A percentile compares a stretch with the other conserved stretches of the same genome.
phyloP scores from a whole-genome alignment of 2,113 vertebrate genomes.

The Platichthys stellatus region DNA sequence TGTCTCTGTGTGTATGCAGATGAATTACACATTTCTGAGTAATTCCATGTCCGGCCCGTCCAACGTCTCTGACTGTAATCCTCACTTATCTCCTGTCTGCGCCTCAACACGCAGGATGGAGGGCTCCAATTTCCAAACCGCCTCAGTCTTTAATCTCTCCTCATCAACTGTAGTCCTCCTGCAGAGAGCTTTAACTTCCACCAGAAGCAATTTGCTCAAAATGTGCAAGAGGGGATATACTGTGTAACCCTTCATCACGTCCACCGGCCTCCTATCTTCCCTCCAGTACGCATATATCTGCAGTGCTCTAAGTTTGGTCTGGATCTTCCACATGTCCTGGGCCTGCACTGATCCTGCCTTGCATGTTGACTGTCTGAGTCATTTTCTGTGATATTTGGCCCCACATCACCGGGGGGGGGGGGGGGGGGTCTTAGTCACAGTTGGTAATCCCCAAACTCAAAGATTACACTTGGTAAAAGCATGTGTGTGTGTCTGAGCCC shows the following conservation, averaged over 20 bases:
- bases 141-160: conserved; percentile 47
- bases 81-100: conserved; percentile 42
- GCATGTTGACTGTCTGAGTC: conserved; percentile 35
- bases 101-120: conserved; percentile 40
- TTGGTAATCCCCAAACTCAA: conserved; percentile 43
- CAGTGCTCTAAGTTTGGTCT: conserved; percentile 42
- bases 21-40: conserved; percentile 27
- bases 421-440: conserved; percentile 8
- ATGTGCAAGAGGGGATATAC: conserved; percentile 15
- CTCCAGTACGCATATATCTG: conserved; percentile 23
- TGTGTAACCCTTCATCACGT: neutral
- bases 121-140: conserved; percentile 51
- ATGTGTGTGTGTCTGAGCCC: neutral
- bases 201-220: conserved; percentile 37
- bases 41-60: conserved; percentile 19
- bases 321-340: conserved; percentile 37
- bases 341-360: conserved; percentile 17
- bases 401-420: neutral
- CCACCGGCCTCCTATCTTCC: conserved; percentile 23
- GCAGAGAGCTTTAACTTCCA: conserved; percentile 37
- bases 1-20: conserved; percentile 16
- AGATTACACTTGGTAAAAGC: conserved; percentile 17
- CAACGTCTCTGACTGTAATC: conserved; percentile 46
- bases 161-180: conserved; percentile 43
- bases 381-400: conserved; percentile 26